Percentiles rank a stretch among this genome's conserved stretches.
These are phyloP conservation scores for Copidosoma floridanum DNA, from an alignment of 1,140 invertebrate genomes.

Conservation along the genomic window DNA sequence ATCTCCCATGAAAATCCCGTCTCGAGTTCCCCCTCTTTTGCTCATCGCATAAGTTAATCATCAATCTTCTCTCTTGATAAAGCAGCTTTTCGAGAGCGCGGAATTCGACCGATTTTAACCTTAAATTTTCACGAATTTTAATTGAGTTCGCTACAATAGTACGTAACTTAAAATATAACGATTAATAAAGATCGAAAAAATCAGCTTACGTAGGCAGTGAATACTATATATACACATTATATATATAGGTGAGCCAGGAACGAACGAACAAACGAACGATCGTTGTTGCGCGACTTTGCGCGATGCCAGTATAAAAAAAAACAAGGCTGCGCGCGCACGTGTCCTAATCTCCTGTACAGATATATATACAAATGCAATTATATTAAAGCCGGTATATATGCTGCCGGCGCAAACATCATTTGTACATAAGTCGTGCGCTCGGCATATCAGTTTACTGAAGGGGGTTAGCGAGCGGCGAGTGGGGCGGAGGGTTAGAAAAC, in stretches of 20 bases:
- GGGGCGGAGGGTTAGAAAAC: constrained; percentile 22
- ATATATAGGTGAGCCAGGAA: too few relatives aligned
- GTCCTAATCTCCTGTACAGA: constrained; percentile 13
- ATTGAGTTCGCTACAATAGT: background rate
- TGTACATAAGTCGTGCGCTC: constrained; percentile 36
- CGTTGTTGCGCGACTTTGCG: too few relatives aligned
- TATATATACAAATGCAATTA: constrained; percentile 33
- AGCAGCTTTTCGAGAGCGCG: too few relatives aligned
- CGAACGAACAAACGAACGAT: too few relatives aligned
- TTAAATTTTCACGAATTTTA: too few relatives aligned
- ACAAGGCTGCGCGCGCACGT: constrained; percentile 21
- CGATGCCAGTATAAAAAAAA: background rate
- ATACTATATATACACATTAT: too few relatives aligned
- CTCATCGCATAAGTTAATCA: too few relatives aligned
- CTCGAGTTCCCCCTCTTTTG: too few relatives aligned
- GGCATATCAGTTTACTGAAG: constrained; percentile 20
- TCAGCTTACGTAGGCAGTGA: too few relatives aligned
- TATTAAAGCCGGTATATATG: constrained; percentile 30
- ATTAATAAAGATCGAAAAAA: constrained; percentile 9
- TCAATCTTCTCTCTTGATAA: too few relatives aligned
- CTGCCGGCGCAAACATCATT: constrained; percentile 34
- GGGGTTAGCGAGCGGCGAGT: constrained; percentile 14
- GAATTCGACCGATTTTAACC: constrained; percentile 7
- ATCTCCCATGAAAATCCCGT: constrained; percentile 4
- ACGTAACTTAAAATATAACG: background rate